Evolutionary conservation across 2,888 invertebrate species (phyloP).

Genomic region (Cetonia aurata): DNA sequence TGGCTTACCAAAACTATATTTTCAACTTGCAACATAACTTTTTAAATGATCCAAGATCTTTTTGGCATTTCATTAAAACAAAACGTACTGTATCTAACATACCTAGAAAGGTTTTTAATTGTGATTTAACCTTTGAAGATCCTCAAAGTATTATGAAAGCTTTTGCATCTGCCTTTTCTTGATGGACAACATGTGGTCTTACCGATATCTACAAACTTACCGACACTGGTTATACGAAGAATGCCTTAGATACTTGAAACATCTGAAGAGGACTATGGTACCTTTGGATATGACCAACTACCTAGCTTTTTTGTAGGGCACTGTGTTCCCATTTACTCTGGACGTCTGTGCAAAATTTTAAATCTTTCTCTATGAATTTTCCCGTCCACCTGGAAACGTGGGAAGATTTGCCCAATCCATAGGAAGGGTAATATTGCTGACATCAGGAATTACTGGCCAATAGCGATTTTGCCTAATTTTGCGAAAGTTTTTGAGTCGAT

Average conservation of each 20-base stretch:
- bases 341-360: constrained; percentile 8
- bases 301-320: constrained; percentile 4
- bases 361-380: constrained; percentile 2
- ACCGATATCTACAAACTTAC: neutral
- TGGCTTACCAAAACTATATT: too few relatives aligned
- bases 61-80: neutral
- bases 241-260: neutral
- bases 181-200: too few relatives aligned
- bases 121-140: neutral
- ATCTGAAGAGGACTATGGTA: neutral
- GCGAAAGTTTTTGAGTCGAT: constrained; percentile 41
- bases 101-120: neutral
- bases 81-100: neutral
- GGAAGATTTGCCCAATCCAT: neutral
- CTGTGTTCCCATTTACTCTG: neutral
- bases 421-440: constrained; percentile 31
- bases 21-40: too few relatives aligned
- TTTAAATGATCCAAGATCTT: neutral
- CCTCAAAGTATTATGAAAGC: neutral
- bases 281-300: neutral
- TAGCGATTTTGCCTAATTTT: constrained; percentile 36
- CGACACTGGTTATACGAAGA: neutral
- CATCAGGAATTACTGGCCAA: constrained; percentile 37
- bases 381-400: neutral
- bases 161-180: neutral